Evolutionary conservation across 1,140 invertebrate genomes (phyloP).

Genomic region (Temnothorax longispinosus): DNA sequence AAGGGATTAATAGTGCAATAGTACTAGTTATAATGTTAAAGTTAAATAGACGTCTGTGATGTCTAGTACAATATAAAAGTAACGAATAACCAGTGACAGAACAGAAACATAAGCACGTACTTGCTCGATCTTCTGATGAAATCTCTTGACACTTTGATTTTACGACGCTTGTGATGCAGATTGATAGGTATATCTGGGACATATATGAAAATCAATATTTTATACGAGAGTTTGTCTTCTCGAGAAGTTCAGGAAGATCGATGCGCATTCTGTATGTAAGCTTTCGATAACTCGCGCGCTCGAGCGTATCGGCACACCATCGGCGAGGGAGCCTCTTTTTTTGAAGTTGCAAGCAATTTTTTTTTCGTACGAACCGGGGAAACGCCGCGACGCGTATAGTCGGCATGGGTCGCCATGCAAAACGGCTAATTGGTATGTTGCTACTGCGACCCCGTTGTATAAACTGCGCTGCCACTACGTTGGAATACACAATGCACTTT

Average conservation of each 20-base stretch:
- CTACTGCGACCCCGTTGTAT: slow-evolving; percentile 72
- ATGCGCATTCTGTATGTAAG: background rate
- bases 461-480: slow-evolving; percentile 70
- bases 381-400: slow-evolving; percentile 54
- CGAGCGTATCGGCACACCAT: background rate
- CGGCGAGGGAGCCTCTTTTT: background rate
- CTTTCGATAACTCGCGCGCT: background rate
- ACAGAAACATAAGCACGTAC: background rate
- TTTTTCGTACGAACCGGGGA: slow-evolving; percentile 53
- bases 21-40: too few species aligned
- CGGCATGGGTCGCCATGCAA: slow-evolving; percentile 70
- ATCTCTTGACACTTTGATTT: background rate
- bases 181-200: background rate
- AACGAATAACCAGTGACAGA: background rate
- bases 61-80: background rate
- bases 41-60: too few species aligned
- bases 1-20: too few species aligned
- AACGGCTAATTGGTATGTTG: slow-evolving; percentile 80
- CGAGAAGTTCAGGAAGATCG: slow-evolving; percentile 12
- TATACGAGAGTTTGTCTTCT: background rate
- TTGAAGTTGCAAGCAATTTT: slow-evolving; percentile 19
- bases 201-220: slow-evolving; percentile 37
- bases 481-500: slow-evolving; percentile 77
- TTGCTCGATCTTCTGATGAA: slow-evolving; percentile 1
- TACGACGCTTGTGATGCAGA: background rate